A percentile compares a stretch with the other conserved stretches of the same genome.
phyloP scores from a whole-genome alignment of 1,140 invertebrate genomes.

The Drosophila watanabei region DNA sequence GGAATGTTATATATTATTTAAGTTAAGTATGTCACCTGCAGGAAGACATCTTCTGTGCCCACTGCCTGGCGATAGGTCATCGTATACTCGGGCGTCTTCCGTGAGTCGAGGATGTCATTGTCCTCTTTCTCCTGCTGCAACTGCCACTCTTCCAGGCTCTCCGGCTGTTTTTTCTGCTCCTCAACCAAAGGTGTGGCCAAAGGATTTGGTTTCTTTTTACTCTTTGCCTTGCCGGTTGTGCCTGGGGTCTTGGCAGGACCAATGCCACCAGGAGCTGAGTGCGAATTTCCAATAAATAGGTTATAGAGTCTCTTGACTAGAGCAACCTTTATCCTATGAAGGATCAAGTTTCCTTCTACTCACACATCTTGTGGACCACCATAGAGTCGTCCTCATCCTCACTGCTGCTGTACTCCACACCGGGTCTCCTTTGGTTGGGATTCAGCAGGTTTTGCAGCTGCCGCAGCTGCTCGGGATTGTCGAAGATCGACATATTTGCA shows the following conservation, averaged over 20 bases:
- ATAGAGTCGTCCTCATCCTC: conserved; percentile 68
- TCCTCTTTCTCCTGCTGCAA: conserved; percentile 85
- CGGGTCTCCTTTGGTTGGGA: conserved; percentile 45
- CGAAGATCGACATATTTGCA: conserved; percentile 71
- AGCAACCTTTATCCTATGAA: neutral
- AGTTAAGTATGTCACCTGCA: conserved; percentile 87
- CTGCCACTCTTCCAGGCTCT: conserved; percentile 87
- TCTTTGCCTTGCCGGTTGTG: conserved; percentile 1
- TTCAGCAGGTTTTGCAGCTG: conserved; percentile 64
- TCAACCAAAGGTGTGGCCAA: conserved; percentile 48
- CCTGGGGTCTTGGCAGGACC: conserved; percentile 22
- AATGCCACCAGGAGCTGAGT: conserved; percentile 58
- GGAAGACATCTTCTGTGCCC: conserved; percentile 93
- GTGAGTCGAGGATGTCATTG: conserved; percentile 87
- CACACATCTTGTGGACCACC: conserved; percentile 56
- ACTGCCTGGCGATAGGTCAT: conserved; percentile 95
- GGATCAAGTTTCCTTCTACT: conserved; percentile 21
- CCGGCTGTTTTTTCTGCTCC: conserved; percentile 63
- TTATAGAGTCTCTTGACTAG: neutral
- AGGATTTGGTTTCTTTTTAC: conserved; percentile 51
- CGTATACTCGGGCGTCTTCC: conserved; percentile 91
- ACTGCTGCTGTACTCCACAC: conserved; percentile 58
- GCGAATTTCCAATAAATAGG: no score
- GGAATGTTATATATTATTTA: neutral
- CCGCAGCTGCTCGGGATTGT: conserved; percentile 71